Evolutionary conservation across 1,140 invertebrate species (phyloP).

Genomic region (Zeugodacus cucurbitae): DNA sequence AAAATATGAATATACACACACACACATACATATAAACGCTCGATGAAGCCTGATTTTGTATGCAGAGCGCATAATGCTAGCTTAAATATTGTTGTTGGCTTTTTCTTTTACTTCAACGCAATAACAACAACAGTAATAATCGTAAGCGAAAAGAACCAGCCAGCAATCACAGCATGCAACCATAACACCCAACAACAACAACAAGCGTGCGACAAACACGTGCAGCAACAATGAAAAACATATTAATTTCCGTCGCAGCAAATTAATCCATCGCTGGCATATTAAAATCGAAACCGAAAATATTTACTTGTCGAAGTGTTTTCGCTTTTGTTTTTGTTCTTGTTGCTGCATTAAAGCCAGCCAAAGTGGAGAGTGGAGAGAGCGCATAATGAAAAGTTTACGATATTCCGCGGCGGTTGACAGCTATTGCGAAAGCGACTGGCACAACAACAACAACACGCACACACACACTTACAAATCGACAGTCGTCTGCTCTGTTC

Average conservation of each 20-base stretch:
- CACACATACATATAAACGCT: not conserved
- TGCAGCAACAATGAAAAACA: constrained; percentile 18
- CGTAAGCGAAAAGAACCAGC: not conserved
- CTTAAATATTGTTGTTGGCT: not conserved
- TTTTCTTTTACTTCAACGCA: not conserved
- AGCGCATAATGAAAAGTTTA: not conserved
- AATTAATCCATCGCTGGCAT: constrained; percentile 14
- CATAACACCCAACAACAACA: not conserved
- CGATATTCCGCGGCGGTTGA: not conserved
- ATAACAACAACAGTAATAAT: not conserved
- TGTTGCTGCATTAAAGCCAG: not conserved
- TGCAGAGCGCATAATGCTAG: not conserved
- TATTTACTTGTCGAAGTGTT: not conserved
- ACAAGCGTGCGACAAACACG: not conserved
- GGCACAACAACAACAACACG: too few relatives aligned
- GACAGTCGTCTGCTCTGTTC: too few relatives aligned
- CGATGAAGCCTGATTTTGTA: not conserved
- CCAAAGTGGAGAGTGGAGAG: not conserved
- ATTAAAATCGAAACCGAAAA: constrained; percentile 22
- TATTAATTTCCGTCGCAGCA: constrained; percentile 20
- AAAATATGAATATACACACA: not conserved
- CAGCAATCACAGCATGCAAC: not conserved
- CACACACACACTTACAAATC: not conserved
- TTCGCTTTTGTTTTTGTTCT: not conserved
- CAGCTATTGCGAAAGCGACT: not conserved